Conservation (phyloP, 2,113 vertebrate species). For the Gadus chalcogrammus region DNA sequence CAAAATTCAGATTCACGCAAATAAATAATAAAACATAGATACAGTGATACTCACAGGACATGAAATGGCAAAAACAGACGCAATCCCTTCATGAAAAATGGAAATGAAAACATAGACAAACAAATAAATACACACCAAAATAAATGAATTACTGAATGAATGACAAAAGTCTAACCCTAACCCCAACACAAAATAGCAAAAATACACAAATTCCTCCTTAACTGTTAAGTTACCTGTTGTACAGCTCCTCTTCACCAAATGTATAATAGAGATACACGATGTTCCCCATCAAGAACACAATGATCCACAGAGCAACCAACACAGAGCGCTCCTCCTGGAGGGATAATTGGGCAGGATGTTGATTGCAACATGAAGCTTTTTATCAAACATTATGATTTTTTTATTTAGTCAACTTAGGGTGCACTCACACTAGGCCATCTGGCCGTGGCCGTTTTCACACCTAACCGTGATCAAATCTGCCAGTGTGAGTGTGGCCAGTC, state of each 20-base stretch:
- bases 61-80: slow-evolving; percentile 60
- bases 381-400: not conserved
- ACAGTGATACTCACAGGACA: slow-evolving; percentile 81
- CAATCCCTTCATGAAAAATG: slow-evolving; percentile 72
- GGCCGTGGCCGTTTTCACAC: too few relatives aligned
- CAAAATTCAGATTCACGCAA: not conserved
- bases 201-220: slow-evolving; percentile 3
- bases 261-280: slow-evolving; percentile 90
- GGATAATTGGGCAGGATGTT: slow-evolving; percentile 13
- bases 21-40: slow-evolving; percentile 30
- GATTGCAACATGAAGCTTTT: not conserved
- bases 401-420: too few relatives aligned
- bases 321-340: slow-evolving; percentile 90
- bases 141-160: slow-evolving; percentile 37
- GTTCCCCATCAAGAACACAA: slow-evolving; percentile 87
- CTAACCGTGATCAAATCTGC: too few relatives aligned
- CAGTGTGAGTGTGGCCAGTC: too few relatives aligned
- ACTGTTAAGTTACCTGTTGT: slow-evolving; percentile 80
- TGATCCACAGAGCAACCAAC: slow-evolving; percentile 86
- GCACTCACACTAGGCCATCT: too few relatives aligned
- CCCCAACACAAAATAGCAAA: slow-evolving; percentile 23
- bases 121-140: slow-evolving; percentile 25
- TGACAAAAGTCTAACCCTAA: not conserved
- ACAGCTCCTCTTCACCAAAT: slow-evolving; percentile 88
- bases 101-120: slow-evolving; percentile 33